Percentiles rank a stretch among this genome's conserved stretches.
Conservation (phyloP, 2,888 invertebrate genomes). For the Stenolophus ochropezus region DNA sequence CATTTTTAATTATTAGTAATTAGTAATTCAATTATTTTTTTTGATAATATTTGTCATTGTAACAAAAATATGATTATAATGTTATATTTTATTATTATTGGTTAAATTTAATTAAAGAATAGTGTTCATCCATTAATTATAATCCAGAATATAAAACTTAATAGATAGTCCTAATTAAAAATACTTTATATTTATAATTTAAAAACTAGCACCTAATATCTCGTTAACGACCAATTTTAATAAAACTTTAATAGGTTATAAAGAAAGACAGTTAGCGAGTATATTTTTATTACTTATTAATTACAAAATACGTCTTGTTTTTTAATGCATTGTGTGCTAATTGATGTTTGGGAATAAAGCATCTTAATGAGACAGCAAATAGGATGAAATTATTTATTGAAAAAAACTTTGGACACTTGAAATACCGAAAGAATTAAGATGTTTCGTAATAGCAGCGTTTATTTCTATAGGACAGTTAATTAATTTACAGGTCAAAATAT, state of each 20-base stretch:
- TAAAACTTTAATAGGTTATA: not conserved
- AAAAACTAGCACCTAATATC: conserved; percentile 9
- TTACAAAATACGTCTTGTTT: not conserved
- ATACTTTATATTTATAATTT: conserved; percentile 5
- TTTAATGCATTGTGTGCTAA: not conserved
- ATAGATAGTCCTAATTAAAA: not conserved
- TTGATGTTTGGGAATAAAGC: conserved; percentile 3
- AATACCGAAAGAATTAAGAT: conserved; percentile 18
- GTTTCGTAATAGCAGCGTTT: conserved; percentile 5
- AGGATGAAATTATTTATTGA: not conserved
- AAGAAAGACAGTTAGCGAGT: not conserved
- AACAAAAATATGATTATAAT: too few species aligned
- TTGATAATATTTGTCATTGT: too few species aligned
- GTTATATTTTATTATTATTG: too few species aligned
- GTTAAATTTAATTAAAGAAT: not conserved
- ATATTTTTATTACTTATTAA: not conserved
- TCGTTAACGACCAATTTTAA: not conserved
- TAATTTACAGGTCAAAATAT: conserved; percentile 26
- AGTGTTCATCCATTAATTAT: not conserved
- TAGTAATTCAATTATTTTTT: too few species aligned
- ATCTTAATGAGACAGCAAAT: conserved; percentile 21
- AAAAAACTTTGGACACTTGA: not conserved
- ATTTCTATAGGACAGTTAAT: conserved; percentile 7
- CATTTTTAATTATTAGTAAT: too few species aligned
- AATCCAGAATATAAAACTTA: not conserved